Base-by-base conservation (phyloP, 2,888 invertebrate genomes). In the Lysandra coridon region DNA sequence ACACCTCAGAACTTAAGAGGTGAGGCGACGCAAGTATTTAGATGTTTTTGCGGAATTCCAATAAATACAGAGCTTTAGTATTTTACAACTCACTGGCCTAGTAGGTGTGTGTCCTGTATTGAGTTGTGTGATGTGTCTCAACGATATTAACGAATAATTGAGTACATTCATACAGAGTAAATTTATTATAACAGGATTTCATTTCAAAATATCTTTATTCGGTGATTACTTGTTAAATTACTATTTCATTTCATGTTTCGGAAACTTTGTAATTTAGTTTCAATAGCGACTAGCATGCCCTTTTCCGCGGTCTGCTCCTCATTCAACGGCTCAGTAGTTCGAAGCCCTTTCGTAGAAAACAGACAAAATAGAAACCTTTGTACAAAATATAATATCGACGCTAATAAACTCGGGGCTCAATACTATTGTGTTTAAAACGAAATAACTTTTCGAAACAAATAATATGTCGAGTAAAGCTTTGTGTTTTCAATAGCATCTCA, bases 1-100 rank as follows among this genome's bases (percentile, higher is more conserved):
- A 69, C 69, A 69, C 69, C 69, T 69, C 33, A 69, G 33, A 14
- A 69, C 69, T 69, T 33, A 33, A 33, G 69, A 69, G 69, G 69
- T 69, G 69, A 33, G 33, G 7, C 33, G 30, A 12, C 30, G 14
- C 33, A 1, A 37, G 69, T 69, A 69, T 69, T 14, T 17, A 69
- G 33, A 69, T 37, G 69, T 37, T 4, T 69, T 69, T 6, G 33
- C 4, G 33, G 33, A 33, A 69, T 37, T 37, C 12, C 69, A 37
- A 37, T 33, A 69, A 69, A 69, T 14, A 14, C 14, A 33, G 5
- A 37, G 14, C 6, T 14, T 69, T 12, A 33, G 69, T 69, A 5
- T 69, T 30, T 69, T 33, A 12, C 30, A 69, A 2, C 3, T 33
- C 33, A 30, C 12, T 62, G 4, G 62, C 23, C 23, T 62, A 6